Conservation (phyloP, 1,140 invertebrate species). For the Drosophila athabasca region DNA sequence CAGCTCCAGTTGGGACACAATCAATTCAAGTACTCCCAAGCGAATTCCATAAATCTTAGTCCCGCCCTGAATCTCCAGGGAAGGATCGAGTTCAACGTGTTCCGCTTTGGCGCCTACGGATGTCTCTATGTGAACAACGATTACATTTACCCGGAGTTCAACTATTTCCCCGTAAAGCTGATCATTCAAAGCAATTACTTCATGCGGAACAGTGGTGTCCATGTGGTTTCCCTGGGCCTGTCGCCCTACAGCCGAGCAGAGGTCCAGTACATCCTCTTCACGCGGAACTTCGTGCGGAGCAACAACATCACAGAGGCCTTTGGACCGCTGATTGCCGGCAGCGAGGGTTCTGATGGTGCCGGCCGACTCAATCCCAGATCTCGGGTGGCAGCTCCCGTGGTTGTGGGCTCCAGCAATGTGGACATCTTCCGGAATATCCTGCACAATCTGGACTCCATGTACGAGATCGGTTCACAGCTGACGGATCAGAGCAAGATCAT, state of each 20-base stretch:
- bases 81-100: conserved; percentile 94
- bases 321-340: conserved; percentile 86
- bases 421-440: conserved; percentile 96
- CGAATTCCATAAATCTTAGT: conserved; percentile 90
- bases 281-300: conserved; percentile 93
- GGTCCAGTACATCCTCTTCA: conserved; percentile 92
- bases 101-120: conserved; percentile 91
- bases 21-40: conserved; percentile 90
- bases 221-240: conserved; percentile 93
- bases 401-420: conserved; percentile 95
- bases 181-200: conserved; percentile 95
- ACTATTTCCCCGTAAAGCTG: conserved; percentile 88
- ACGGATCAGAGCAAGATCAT: conserved; percentile 97
- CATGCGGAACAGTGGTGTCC: conserved; percentile 92
- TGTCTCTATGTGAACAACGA: conserved; percentile 94
- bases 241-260: conserved; percentile 91
- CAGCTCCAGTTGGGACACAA: conserved; percentile 94
- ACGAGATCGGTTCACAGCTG: conserved; percentile 97
- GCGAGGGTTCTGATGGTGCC: conserved; percentile 84
- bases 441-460: conserved; percentile 93
- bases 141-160: conserved; percentile 88
- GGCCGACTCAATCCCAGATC: conserved; percentile 91
- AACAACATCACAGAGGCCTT: conserved; percentile 96
- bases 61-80: conserved; percentile 93
- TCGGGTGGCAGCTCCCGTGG: conserved; percentile 94